Base-by-base conservation (phyloP, 2,888 invertebrate species). In the Dichetophora obliterata region DNA sequence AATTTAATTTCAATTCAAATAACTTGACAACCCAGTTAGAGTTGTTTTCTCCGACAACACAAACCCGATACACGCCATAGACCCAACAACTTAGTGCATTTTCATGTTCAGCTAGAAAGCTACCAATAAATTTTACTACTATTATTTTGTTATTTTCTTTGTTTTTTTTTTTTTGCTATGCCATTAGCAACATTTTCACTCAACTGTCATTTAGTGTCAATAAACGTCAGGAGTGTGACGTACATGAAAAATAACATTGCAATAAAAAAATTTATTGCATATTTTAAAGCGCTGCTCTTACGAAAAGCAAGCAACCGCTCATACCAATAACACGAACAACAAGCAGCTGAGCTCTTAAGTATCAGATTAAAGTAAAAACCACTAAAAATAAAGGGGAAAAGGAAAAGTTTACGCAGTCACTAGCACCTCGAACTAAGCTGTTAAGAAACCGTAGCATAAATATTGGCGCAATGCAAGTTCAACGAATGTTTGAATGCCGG, bases 161-260 rank as follows among this genome's bases (percentile, higher is more conserved):
- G n/a, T n/a, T n/a, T n/a, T n/a, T n/a, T n/a, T n/a, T n/a, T n/a
- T n/a, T n/a, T n/a, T 63, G 5, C 4, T 63, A 34, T 3, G 5
- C 9, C 11, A 34, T 8, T 66, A 16, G 5, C 19, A 43, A 65
- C 34, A 34, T 34, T 31, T 37, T 66, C n/a, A 48, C 22, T 66
- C 50, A 52, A 57, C 50, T 77, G 79, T 75, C 78, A 78, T 70
- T 79, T 75, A 71, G 63, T 57, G 75, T 70, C 80, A 75, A 77
- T 80, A 76, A 80, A 75, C 71, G 68, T 66, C 73, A 73, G 48
- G 68, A 34, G 22, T 59, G 63, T 57, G 50, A 8, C n/a, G 22
- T 5, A 68, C 34, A 19, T 14, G 54, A 65, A 66, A 57, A 70
- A 14, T 16, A 37, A 69, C 50, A 63, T 34, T 11, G 22, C n/a